Evolutionary conservation across 2,888 invertebrate genomes (phyloP).

Genomic region (Nomada ruficornis): DNA sequence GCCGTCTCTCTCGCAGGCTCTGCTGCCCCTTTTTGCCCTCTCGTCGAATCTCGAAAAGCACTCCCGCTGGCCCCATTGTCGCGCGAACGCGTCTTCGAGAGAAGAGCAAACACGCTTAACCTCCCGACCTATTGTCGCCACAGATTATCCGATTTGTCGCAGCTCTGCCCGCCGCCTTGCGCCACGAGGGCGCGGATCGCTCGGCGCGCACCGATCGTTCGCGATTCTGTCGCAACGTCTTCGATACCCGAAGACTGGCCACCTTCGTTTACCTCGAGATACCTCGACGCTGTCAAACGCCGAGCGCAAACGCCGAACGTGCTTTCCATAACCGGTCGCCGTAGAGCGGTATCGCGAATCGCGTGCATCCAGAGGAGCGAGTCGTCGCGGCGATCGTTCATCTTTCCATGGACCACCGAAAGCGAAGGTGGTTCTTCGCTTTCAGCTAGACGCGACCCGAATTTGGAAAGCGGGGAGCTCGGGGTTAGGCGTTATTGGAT

Average conservation of each 20-base stretch:
- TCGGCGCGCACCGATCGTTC: background rate
- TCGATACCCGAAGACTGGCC: background rate
- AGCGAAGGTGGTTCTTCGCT: background rate
- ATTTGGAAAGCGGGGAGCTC: slow-evolving; percentile 20
- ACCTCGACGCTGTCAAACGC: slow-evolving; percentile 47
- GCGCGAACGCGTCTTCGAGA: slow-evolving; percentile 82
- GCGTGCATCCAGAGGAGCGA: background rate
- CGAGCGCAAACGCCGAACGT: background rate
- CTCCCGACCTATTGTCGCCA: slow-evolving; percentile 81
- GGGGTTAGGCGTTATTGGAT: slow-evolving; percentile 78
- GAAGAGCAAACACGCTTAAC: slow-evolving; percentile 84
- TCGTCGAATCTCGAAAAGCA: slow-evolving; percentile 75
- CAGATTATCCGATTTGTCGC: slow-evolving; percentile 82
- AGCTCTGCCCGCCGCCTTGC: slow-evolving; percentile 42
- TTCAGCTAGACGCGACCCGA: background rate
- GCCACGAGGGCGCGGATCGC: slow-evolving; percentile 17
- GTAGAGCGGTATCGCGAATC: slow-evolving; percentile 26
- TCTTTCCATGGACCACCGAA: background rate
- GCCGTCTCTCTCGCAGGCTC: slow-evolving; percentile 2
- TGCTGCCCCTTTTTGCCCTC: slow-evolving; percentile 14
- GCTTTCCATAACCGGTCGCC: slow-evolving; percentile 51
- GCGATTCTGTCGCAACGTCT: background rate
- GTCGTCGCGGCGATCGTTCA: slow-evolving; percentile 18
- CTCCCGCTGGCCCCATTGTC: slow-evolving; percentile 79
- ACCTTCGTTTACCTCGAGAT: slow-evolving; percentile 35